Evolutionary conservation across 1,140 invertebrate species (phyloP), one percentile per base, ranked within the genome.

Genomic region (Microplitis mediator): DNA sequence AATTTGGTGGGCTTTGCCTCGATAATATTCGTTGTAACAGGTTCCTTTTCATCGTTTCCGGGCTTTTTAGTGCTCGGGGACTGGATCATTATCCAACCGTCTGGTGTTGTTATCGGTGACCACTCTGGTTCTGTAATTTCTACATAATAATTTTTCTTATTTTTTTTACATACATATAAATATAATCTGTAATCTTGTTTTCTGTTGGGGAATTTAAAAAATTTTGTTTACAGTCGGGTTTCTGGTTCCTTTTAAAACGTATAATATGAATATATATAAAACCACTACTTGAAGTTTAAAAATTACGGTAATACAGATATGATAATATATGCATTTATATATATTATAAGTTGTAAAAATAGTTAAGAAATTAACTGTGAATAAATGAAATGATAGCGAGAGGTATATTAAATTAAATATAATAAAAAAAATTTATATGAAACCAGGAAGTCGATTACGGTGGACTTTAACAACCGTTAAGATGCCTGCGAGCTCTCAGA

Each of bases 51-150:
- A 52, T 64, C 51, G 45, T 31, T 73, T 56, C 72, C 63, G 32
- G 80, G 69, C 68, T 77, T 78, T 68, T 84, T 78, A 31, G 82
- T 84, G 6, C 82, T 82, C 14, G 81, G 82, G n/a, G 82, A 85
- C 54, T 82, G 86, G 68, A 90, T 84, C 60, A 91, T 85, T 16
- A 92, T 88, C 91, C 91, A 92, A n/a, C 89, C 89, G 76, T 91
- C 90, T 50, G 90, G 89, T 23, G 90, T 88, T 8, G 89, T 90
- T 69, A 89, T 87, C 3, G 90, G 88, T 4, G 88, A 87, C 89
- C 89, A 90, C 63, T 86, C 84, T 14, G 80, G 79, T 52, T 81
- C 77, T 4, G 80, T 77, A 14, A 79, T 68, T 75, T 88, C 88
- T 89, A 81, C 5, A 11, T 39, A 39, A 80, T 80, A 76, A 72